Evolutionary conservation across 2,797 vertebrate species (phyloP), one percentile per base, ranked within the genome.

Genomic region (Sebastes minor): DNA sequence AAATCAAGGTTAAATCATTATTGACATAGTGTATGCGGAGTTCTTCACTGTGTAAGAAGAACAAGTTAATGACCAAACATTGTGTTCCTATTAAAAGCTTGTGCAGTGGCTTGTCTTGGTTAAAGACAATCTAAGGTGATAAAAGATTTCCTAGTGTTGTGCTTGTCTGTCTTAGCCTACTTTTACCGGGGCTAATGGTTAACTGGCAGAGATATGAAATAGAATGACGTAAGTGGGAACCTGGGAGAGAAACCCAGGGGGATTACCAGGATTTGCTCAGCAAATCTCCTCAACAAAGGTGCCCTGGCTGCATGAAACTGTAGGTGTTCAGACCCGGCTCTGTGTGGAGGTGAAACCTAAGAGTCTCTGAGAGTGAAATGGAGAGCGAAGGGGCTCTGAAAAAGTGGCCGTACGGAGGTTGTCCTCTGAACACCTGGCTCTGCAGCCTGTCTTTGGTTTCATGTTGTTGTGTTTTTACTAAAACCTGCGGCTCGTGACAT

Each of bases 191-290:
- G 70, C 65, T 92, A 89, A 89, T 89, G 62, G 59, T 86, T 91
- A 88, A 90, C 88, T 81, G 73, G 90, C 77, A 88, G 18, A 84
- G 82, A 92, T 87, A 92, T 90, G 78, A 89, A 88, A 76, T 9
- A 74, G 86, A 67, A 53, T 93, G 89, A 93, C 62, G 81, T 90
- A 82, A 89, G 78, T 71, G 71, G 76, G 87, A 91, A 87, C 82
- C 78, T 84, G 90, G 57, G 71, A 84, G 85, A 91, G 86, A 91
- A 90, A 93, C 89, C 82, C 77, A 74, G 76, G 79, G 79, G 92
- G 92, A 93, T 93, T 93, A 93, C 67, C 77, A 18, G 91, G 93
- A 93, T 95, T 94, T 94, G 91, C 90, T 93, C 42, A 89, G 91
- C 85, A 94, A 94, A 94, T 92, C 91, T 92, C 77, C 66, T 90